phyloP scores from a whole-genome alignment of 2,888 invertebrate genomes.

The Aricia artaxerxes region DNA sequence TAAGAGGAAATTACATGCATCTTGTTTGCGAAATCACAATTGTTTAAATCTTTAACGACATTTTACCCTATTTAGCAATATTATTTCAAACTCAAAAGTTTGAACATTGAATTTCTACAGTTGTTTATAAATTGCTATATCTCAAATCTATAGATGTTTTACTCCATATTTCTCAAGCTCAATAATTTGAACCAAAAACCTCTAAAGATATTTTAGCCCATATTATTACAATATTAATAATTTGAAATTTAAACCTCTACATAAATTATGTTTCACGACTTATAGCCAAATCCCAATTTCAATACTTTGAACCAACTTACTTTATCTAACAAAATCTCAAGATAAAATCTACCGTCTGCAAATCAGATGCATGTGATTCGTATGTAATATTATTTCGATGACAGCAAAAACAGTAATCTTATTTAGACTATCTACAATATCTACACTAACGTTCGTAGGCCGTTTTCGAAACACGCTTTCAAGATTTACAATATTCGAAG shows the following conservation, averaged over 20 bases:
- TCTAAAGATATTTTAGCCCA: not conserved
- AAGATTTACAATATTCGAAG: conserved; percentile 32
- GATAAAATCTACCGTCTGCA: not conserved
- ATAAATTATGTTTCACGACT: no score
- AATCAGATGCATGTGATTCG: not conserved
- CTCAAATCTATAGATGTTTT: not conserved
- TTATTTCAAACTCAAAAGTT: no score
- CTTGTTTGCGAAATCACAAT: no score
- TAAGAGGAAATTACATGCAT: no score
- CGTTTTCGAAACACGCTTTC: conserved; percentile 41
- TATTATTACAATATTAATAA: not conserved
- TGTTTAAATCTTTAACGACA: no score
- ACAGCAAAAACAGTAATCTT: not conserved
- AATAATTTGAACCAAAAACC: no score
- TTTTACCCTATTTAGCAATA: no score
- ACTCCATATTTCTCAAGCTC: not conserved
- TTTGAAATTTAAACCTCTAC: not conserved
- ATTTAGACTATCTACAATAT: conserved; percentile 12
- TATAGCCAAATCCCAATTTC: no score
- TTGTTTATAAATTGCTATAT: not conserved
- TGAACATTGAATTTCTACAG: not conserved
- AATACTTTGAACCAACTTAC: not conserved
- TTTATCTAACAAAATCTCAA: not conserved
- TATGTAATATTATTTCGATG: not conserved
- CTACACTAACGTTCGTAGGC: conserved; percentile 40